A percentile compares a stretch with the other conserved stretches of the same genome.
These are phyloP conservation scores for Gobio occitaniae DNA, from an alignment of 2,797 vertebrate species.

Conservation along the genomic window DNA sequence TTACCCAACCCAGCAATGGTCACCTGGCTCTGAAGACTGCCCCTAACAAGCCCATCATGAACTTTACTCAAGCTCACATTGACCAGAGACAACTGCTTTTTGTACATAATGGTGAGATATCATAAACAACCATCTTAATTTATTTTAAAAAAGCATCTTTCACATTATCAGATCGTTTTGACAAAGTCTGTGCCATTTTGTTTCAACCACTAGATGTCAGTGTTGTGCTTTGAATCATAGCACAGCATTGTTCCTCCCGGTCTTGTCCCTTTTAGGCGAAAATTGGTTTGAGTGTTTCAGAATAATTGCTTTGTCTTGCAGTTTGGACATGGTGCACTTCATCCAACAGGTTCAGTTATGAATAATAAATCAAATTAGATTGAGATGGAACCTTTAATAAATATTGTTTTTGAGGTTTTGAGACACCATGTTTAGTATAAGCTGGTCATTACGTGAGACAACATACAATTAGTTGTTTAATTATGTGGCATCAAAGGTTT, in stretches of 20 bases:
- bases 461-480: not conserved
- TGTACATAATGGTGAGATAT: constrained; percentile 83
- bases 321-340: not conserved
- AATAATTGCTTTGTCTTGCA: not conserved
- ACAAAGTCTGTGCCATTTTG: not conserved
- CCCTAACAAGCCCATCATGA: constrained; percentile 80
- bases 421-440: not conserved
- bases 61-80: constrained; percentile 89
- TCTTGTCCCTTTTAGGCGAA: not conserved
- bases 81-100: constrained; percentile 85
- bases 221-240: constrained; percentile 4
- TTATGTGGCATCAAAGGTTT: not conserved
- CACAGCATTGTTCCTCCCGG: too few relatives aligned
- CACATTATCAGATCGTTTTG: not conserved
- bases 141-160: not conserved
- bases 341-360: not conserved
- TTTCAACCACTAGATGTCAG: constrained; percentile 29
- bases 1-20: constrained; percentile 88
- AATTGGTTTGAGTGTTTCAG: not conserved
- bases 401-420: not conserved
- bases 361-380: not conserved
- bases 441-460: not conserved
- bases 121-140: too few relatives aligned
- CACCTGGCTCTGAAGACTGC: constrained; percentile 86
- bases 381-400: too few relatives aligned